These are phyloP conservation scores for Tetraodon nigroviridis DNA, from an alignment of 2,113 vertebrate species.

Conservation along the genomic window DNA sequence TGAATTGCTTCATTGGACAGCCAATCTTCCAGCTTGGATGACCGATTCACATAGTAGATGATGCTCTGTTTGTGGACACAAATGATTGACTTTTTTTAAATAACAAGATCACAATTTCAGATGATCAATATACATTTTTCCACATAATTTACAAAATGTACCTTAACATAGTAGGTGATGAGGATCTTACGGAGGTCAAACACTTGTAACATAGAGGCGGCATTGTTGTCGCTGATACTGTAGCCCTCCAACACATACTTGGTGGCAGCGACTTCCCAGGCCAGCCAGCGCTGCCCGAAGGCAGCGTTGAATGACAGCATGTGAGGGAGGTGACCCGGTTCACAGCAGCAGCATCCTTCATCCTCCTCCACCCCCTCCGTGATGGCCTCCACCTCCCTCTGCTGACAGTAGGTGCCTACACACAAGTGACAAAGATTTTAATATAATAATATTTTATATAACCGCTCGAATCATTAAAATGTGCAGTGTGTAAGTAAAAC, in stretches of 20 bases:
- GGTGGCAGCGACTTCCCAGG: slow-evolving; percentile 89
- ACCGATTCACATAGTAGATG: slow-evolving; percentile 87
- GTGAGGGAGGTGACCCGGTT: slow-evolving; percentile 85
- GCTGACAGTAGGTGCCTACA: slow-evolving; percentile 88
- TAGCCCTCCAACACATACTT: slow-evolving; percentile 91
- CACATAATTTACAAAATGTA: slow-evolving; percentile 27
- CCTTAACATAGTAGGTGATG: slow-evolving; percentile 92
- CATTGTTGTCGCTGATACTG: slow-evolving; percentile 91
- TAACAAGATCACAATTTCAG: background rate
- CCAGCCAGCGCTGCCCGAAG: slow-evolving; percentile 91
- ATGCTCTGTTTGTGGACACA: slow-evolving; percentile 76
- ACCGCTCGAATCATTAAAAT: background rate
- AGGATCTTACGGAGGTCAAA: slow-evolving; percentile 91
- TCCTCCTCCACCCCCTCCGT: slow-evolving; percentile 90
- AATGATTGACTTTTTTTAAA: background rate
- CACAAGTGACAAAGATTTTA: slow-evolving; percentile 1
- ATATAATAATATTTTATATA: background rate
- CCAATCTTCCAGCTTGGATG: slow-evolving; percentile 84
- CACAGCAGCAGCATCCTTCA: slow-evolving; percentile 90
- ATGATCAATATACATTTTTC: background rate
- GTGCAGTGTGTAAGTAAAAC: background rate
- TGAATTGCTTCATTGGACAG: slow-evolving; percentile 78
- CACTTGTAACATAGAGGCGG: slow-evolving; percentile 88
- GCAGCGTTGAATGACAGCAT: slow-evolving; percentile 88
- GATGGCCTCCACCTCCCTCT: slow-evolving; percentile 91